Percentiles rank a stretch among this genome's conserved stretches.
These are phyloP conservation scores for Cataglyphis cursor DNA, from an alignment of 2,888 invertebrate genomes.

Conservation along the genomic window DNA sequence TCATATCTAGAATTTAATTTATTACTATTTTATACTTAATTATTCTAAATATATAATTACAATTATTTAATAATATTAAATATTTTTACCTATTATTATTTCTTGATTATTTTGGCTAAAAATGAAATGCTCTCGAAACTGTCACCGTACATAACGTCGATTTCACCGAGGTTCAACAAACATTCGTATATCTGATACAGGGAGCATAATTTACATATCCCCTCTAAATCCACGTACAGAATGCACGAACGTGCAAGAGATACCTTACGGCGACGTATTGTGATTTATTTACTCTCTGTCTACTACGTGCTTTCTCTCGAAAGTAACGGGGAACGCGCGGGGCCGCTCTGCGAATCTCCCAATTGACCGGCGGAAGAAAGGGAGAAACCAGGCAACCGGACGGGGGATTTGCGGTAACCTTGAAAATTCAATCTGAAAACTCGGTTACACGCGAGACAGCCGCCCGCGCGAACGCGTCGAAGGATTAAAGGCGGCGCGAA, in stretches of 20 bases:
- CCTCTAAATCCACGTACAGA: conserved; percentile 5
- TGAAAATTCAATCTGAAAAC: conserved; percentile 77
- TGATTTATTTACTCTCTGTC: conserved; percentile 44
- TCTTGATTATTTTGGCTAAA: not conserved
- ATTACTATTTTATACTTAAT: too few species aligned
- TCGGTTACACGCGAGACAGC: conserved; percentile 58
- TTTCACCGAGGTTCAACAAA: not conserved
- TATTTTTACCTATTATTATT: not conserved
- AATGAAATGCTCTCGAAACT: not conserved
- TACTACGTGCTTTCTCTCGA: conserved; percentile 38
- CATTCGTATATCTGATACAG: not conserved
- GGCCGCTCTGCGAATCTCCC: conserved; percentile 23
- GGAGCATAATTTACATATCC: conserved; percentile 31
- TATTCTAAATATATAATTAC: too few species aligned
- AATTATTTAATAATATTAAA: not conserved
- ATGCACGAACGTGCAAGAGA: conserved; percentile 28
- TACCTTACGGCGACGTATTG: conserved; percentile 27
- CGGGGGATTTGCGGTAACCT: conserved; percentile 67
- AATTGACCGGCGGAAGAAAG: conserved; percentile 47
- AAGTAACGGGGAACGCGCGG: conserved; percentile 13
- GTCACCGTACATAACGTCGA: not conserved
- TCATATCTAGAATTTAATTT: too few species aligned
- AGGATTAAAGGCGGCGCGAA: conserved; percentile 80
- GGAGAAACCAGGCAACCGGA: conserved; percentile 36
- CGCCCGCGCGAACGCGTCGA: conserved; percentile 68